These are phyloP conservation scores for Stichopus chloronotus DNA, from an alignment of 35 echinoderm and acorn worm species.

Conservation along the genomic window DNA sequence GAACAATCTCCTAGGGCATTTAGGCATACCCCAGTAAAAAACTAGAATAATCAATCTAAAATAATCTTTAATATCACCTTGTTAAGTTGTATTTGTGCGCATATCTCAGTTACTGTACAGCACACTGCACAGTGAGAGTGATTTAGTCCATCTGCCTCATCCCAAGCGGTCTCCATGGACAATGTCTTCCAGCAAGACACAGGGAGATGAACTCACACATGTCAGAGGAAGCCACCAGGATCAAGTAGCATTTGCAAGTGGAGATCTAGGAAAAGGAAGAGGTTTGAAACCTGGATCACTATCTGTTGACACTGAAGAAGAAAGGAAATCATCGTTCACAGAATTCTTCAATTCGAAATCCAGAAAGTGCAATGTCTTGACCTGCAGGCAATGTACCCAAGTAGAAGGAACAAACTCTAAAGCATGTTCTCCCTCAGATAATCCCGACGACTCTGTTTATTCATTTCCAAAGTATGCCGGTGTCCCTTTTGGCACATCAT, in stretches of 20 bases:
- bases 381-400: not conserved
- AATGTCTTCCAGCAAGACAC: too few species aligned
- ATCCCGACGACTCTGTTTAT: conserved; percentile 22
- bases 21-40: too few species aligned
- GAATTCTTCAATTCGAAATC: not conserved
- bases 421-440: not conserved
- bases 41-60: too few species aligned
- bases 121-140: too few species aligned
- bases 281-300: conserved; percentile 24
- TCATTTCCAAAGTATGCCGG: conserved; percentile 34
- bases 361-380: not conserved
- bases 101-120: too few species aligned
- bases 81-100: too few species aligned
- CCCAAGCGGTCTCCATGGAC: too few species aligned
- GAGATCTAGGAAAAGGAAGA: conserved; percentile 18
- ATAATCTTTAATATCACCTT: too few species aligned
- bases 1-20: too few species aligned
- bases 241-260: not conserved
- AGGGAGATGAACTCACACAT: too few species aligned
- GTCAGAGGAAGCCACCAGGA: not conserved
- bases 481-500: conserved; percentile 31
- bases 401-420: not conserved
- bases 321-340: not conserved
- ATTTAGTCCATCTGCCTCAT: too few species aligned
- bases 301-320: not conserved